Conservation (phyloP, 2,888 invertebrate species). For the Thymelicus sylvestris region DNA sequence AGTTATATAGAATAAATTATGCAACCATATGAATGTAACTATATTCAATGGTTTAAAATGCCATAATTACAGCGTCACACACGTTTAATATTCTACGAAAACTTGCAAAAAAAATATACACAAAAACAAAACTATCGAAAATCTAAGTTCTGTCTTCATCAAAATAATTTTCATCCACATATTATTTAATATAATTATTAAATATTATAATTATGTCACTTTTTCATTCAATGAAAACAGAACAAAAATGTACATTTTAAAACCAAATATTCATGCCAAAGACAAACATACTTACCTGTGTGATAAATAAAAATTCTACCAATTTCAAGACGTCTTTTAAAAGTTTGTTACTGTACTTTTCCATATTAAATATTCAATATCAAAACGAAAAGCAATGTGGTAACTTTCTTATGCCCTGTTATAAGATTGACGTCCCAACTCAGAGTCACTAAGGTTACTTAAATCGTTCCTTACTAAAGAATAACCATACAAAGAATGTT, state of each 20-base stretch:
- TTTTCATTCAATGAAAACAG: background rate
- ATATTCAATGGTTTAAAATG: background rate
- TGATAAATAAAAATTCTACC: background rate
- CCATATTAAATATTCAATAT: too few relatives aligned
- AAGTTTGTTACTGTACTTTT: too few relatives aligned
- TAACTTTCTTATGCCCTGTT: too few relatives aligned
- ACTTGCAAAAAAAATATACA: constrained; percentile 70
- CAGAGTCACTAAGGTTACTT: too few relatives aligned
- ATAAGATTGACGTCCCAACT: too few relatives aligned
- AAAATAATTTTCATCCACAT: background rate
- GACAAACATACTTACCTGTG: background rate
- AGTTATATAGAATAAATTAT: too few relatives aligned
- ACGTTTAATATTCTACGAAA: constrained; percentile 56
- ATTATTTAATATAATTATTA: too few relatives aligned
- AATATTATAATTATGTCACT: too few relatives aligned
- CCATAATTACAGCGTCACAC: background rate
- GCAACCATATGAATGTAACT: too few relatives aligned
- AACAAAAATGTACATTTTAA: background rate
- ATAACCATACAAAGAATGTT: too few relatives aligned
- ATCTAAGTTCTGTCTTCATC: background rate
- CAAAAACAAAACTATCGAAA: background rate
- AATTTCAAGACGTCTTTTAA: background rate
- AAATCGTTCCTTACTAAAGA: too few relatives aligned
- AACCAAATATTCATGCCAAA: background rate
- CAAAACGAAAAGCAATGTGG: too few relatives aligned